These are phyloP conservation scores for Alentia gelatinosa DNA, from an alignment of 2,888 invertebrate species.

Conservation along the genomic window DNA sequence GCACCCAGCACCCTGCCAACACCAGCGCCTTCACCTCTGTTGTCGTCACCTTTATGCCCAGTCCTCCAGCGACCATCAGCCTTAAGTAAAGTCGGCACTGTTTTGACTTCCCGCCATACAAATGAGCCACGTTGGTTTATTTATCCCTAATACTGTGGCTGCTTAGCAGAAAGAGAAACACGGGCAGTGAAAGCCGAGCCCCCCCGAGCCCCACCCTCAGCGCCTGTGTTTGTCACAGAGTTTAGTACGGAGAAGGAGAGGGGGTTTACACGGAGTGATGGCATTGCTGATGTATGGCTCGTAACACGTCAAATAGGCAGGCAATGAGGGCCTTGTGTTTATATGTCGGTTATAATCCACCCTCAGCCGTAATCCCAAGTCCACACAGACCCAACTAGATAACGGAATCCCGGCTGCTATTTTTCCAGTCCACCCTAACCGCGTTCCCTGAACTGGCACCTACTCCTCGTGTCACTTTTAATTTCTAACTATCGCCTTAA, in stretches of 20 bases:
- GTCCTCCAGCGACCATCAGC: too few species aligned
- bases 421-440: too few species aligned
- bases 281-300: background rate
- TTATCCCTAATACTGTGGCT: background rate
- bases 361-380: background rate
- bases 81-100: too few species aligned
- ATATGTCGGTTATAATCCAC: slow-evolving; percentile 10
- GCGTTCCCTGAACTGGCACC: too few species aligned
- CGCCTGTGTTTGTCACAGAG: background rate
- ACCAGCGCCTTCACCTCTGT: too few species aligned
- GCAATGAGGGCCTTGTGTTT: background rate
- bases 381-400: background rate
- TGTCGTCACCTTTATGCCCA: too few species aligned
- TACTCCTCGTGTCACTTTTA: background rate
- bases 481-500: too few species aligned
- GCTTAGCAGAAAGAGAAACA: slow-evolving; percentile 9
- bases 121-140: background rate
- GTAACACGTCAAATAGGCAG: background rate
- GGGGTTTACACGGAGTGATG: background rate
- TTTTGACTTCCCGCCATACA: background rate
- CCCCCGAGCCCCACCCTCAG: background rate
- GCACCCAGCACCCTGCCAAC: background rate
- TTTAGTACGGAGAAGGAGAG: background rate
- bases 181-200: background rate
- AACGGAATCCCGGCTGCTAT: background rate